Evolutionary conservation across 2,113 vertebrate species (phyloP).

Genomic region (Neomonachus schauinslandi): DNA sequence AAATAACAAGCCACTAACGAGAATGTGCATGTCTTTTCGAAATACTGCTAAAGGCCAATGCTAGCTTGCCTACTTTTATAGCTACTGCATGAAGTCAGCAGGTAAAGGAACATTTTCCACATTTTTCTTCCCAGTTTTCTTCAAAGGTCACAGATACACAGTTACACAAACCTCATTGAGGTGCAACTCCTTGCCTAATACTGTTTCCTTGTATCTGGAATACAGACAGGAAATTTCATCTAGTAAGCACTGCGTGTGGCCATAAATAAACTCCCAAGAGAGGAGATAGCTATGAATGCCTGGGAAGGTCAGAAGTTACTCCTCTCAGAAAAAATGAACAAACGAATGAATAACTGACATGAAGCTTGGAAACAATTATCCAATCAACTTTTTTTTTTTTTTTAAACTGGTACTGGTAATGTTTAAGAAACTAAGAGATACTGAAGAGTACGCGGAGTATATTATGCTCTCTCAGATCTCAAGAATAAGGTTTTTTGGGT

Average conservation of each 20-base stretch:
- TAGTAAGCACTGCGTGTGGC: not conserved
- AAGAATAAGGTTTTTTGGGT: not conserved
- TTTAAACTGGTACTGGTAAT: not conserved
- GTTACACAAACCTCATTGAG: not conserved
- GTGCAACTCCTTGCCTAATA: not conserved
- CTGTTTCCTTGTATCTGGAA: not conserved
- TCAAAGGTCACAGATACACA: not conserved
- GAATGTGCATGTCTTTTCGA: not conserved
- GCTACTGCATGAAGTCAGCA: not conserved
- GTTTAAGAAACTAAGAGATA: not conserved
- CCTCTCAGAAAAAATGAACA: not conserved
- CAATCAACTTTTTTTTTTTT: not conserved
- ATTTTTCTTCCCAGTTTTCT: not conserved
- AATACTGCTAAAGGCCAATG: not conserved
- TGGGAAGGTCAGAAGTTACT: not conserved
- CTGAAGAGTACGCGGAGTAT: accelerated
- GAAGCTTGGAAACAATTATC: not conserved
- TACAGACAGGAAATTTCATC: not conserved
- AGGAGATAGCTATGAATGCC: not conserved
- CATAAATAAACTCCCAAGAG: not conserved
- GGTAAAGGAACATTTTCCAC: not conserved
- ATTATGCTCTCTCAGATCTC: not conserved
- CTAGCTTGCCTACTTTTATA: not conserved
- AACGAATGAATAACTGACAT: not conserved
- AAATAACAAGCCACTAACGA: not conserved